Base-by-base conservation (phyloP, 1,140 invertebrate genomes). In the Danaus melanippus region DNA sequence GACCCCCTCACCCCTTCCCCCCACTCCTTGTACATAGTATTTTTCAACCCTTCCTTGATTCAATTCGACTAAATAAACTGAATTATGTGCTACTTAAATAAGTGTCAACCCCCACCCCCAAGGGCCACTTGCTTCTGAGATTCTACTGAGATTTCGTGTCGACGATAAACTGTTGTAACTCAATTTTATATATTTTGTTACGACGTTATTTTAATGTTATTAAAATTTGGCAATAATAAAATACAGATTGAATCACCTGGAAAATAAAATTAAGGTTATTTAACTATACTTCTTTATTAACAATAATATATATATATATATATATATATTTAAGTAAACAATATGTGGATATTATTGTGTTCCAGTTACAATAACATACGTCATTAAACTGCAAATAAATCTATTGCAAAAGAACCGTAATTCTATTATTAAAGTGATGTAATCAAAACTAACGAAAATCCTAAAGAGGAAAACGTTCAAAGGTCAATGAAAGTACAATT, bases 1-100 rank as follows among this genome's bases (percentile, higher is more conserved):
- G 1, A 5, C 1, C 17, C 17, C 17, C 17, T 5, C 5, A 1
- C 2, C 17, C 17, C 17, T 21, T 8, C 15, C 52, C 51, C 42
- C 58, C 42, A 43, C 12, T 32, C 21, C 21, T 32, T 53, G 32
- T 48, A 57, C 39, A 40, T 51, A 60, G 50, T 63, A 60, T 65
- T 71, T 76, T 74, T 74, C 70, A 79, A 83, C 82, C 82, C 82
- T 80, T 85, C 70, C 63, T 64, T 64, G 79, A 82, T 86, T 81
- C 72, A 82, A 86, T 84, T 84, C 74, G 75, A 67, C 74, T 79
- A 86, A 85, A 85, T 83, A 85, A 86, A 86, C 82, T 82, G 77
- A 84, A 86, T 84, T 82, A 86, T 84, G 74, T 84, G 79, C 80
- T 86, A 84, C 79, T 86, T 86, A 86, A 82, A 84, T 78, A 75